Percentiles rank a stretch among this genome's conserved stretches.
Evolutionary conservation across 2,797 vertebrate genomes (phyloP).

Genomic region (Channallabes apus): DNA sequence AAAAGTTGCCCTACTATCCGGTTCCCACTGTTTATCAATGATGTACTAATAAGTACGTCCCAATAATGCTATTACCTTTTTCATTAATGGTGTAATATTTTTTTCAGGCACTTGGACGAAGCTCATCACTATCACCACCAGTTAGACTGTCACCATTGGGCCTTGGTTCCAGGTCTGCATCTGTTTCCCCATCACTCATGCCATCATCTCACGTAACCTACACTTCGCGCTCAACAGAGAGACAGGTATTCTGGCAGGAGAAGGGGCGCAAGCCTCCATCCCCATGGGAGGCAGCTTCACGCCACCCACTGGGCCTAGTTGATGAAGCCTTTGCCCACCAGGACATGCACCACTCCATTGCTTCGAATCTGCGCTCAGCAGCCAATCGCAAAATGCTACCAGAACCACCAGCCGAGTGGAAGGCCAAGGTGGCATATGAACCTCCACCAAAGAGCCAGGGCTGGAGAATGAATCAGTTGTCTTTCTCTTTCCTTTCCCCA

Average conservation of each 20-base stretch:
- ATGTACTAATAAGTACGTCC: background rate
- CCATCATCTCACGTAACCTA: conserved; percentile 64
- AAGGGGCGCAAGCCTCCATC: conserved; percentile 76
- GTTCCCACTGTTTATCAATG: background rate
- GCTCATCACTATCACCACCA: conserved; percentile 81
- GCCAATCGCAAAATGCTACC: conserved; percentile 85
- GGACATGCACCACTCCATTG: conserved; percentile 82
- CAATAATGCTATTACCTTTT: background rate
- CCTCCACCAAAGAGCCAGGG: conserved; percentile 53
- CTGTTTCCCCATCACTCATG: conserved; percentile 69
- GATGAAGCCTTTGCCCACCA: conserved; percentile 87
- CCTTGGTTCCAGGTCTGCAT: conserved; percentile 65
- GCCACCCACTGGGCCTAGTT: conserved; percentile 85
- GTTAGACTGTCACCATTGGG: conserved; percentile 69
- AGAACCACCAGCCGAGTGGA: conserved; percentile 81
- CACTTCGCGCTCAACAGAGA: conserved; percentile 43
- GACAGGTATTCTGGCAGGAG: conserved; percentile 64
- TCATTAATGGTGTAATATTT: conserved; percentile 43
- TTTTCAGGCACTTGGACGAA: conserved; percentile 71
- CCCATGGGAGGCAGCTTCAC: conserved; percentile 92
- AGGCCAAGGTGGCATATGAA: conserved; percentile 71
- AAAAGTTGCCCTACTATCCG: background rate
- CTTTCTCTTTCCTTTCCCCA: conserved; percentile 51
- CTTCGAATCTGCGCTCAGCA: conserved; percentile 80
- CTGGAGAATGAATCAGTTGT: conserved; percentile 39